Percentiles rank a stretch among this genome's conserved stretches.
These are phyloP conservation scores for Tenualosa thibaudeaui DNA, from an alignment of 2,797 vertebrate species.

Conservation along the genomic window DNA sequence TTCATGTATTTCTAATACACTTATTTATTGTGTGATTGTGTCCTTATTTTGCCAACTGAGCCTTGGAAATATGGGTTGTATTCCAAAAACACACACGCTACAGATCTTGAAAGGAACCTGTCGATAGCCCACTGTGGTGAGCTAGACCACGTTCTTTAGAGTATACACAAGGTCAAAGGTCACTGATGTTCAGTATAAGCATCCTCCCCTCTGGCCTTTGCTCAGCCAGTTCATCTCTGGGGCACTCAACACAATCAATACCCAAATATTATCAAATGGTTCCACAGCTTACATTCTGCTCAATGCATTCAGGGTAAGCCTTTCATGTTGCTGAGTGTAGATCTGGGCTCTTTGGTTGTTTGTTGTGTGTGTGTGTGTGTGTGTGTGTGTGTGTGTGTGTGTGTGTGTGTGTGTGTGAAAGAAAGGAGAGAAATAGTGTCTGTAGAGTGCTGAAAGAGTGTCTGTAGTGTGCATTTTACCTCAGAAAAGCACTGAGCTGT, in stretches of 20 bases:
- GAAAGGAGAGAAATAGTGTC: constrained; percentile 8
- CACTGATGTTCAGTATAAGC: neutral
- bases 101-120: too few species aligned
- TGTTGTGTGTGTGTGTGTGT: neutral
- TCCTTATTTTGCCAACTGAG: neutral
- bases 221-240: neutral
- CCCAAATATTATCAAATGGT: neutral
- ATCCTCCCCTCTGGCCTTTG: neutral
- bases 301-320: neutral
- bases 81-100: neutral
- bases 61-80: neutral
- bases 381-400: neutral
- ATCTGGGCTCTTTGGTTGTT: neutral
- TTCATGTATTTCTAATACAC: neutral
- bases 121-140: neutral
- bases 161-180: neutral
- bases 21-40: neutral
- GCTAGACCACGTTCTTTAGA: neutral
- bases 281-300: neutral
- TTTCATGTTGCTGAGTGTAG: neutral
- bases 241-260: constrained; percentile 8
- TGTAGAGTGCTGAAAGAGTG: neutral
- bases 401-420: neutral
- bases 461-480: neutral
- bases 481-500: neutral